Percentiles rank a stretch among this genome's conserved stretches.
Conservation (phyloP, 1,140 invertebrate species). For the Caenorhabditis latens region DNA sequence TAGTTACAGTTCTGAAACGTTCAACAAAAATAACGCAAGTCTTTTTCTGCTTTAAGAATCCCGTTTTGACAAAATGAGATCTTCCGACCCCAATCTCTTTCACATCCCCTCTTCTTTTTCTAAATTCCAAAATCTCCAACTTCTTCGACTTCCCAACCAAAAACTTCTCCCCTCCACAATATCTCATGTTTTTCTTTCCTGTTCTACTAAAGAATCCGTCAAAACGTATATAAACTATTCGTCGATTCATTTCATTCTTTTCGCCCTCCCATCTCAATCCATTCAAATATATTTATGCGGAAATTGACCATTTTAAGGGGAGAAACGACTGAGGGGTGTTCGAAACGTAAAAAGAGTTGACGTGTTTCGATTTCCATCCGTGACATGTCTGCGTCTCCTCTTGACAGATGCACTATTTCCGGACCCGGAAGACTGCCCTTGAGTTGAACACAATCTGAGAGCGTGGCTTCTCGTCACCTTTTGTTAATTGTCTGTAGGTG, state of each 20-base stretch:
- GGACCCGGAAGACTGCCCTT: conserved; percentile 39
- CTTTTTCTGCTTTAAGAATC: too few species aligned
- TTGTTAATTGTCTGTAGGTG: conserved; percentile 34
- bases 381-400: conserved; percentile 45
- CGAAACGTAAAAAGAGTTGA: conserved; percentile 53
- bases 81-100: too few species aligned
- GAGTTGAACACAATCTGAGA: conserved; percentile 44
- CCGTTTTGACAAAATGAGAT: background rate
- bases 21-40: too few species aligned
- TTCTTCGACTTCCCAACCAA: background rate
- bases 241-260: conserved; percentile 8
- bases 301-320: conserved; percentile 43
- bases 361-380: conserved; percentile 16
- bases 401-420: background rate
- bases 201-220: conserved; percentile 33
- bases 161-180: background rate
- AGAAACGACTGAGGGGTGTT: background rate
- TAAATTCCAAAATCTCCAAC: background rate
- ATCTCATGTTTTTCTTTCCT: conserved; percentile 6
- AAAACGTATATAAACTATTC: conserved; percentile 52
- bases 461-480: conserved; percentile 41
- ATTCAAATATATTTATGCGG: conserved; percentile 56
- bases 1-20: too few species aligned
- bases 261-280: conserved; percentile 37
- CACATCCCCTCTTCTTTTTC: background rate